Evolutionary conservation across 92 coral and sea anemone species (phyloP).

Genomic region (Heliopora coerulea): DNA sequence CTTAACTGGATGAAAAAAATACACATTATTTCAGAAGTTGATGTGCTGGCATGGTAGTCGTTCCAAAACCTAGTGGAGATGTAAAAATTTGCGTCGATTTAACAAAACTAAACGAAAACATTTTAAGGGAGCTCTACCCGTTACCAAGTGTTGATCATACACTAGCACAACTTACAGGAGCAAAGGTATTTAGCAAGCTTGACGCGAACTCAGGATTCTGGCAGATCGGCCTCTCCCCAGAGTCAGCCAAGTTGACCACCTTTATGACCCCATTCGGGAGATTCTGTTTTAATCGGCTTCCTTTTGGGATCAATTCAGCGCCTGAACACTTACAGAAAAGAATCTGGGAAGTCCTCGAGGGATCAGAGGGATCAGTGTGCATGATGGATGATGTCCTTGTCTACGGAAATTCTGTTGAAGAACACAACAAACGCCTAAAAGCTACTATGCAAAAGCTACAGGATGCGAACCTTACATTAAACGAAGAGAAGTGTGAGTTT

Average conservation of each 20-base stretch:
- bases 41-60: slow-evolving; percentile 38
- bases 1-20: too few relatives aligned
- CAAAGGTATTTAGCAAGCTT: too few relatives aligned
- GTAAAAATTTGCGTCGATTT: slow-evolving; percentile 11
- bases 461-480: slow-evolving; percentile 25
- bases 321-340: slow-evolving; percentile 20
- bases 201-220: slow-evolving; percentile 23
- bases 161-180: too few relatives aligned
- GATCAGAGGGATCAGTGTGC: neutral
- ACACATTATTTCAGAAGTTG: too few relatives aligned
- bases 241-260: slow-evolving; percentile 1
- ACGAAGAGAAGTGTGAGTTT: slow-evolving; percentile 31
- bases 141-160: too few relatives aligned
- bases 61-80: slow-evolving; percentile 31
- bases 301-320: neutral
- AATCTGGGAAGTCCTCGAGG: neutral
- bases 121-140: too few relatives aligned
- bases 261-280: slow-evolving; percentile 20
- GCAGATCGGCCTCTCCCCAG: neutral
- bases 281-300: neutral
- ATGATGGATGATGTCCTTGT: slow-evolving; percentile 14
- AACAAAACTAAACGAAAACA: slow-evolving; percentile 12
- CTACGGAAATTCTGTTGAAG: neutral
- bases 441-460: slow-evolving; percentile 17
- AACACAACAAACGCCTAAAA: slow-evolving; percentile 26